These are phyloP conservation scores for Dendroctonus ponderosae DNA, from an alignment of 1,140 invertebrate genomes.

Conservation along the genomic window DNA sequence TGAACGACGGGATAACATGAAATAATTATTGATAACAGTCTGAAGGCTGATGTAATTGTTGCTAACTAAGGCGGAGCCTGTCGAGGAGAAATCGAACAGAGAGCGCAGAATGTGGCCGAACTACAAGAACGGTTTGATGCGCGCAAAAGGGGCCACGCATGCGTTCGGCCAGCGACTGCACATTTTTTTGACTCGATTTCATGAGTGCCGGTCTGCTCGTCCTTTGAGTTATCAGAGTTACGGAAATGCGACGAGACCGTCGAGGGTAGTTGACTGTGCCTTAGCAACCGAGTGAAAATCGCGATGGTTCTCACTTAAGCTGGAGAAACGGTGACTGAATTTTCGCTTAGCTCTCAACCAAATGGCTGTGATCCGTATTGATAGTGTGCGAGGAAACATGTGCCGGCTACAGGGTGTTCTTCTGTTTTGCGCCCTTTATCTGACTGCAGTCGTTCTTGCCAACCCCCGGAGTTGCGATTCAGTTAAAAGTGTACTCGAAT, in stretches of 20 bases:
- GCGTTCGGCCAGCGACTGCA: background rate
- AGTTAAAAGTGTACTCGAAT: constrained; percentile 23
- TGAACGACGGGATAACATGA: too few species aligned
- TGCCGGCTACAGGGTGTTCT: constrained; percentile 34
- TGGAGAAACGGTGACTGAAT: background rate
- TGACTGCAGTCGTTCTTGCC: constrained; percentile 17
- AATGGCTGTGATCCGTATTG: constrained; percentile 37
- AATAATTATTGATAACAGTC: too few species aligned
- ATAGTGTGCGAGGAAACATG: constrained; percentile 29
- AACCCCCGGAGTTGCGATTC: constrained; percentile 27
- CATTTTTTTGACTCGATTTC: constrained; percentile 8
- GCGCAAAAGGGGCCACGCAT: background rate
- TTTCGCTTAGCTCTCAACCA: too few species aligned
- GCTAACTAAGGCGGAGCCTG: background rate
- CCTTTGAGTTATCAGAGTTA: constrained; percentile 25
- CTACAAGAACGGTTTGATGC: background rate
- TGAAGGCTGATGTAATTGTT: too few species aligned
- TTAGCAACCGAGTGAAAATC: constrained; percentile 30
- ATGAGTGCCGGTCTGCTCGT: background rate
- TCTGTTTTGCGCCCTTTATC: constrained; percentile 23
- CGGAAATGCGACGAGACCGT: constrained; percentile 29
- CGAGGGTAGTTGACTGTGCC: constrained; percentile 34
- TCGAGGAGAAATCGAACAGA: background rate
- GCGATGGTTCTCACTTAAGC: constrained; percentile 31
- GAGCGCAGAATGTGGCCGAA: background rate